A percentile compares a stretch with the other conserved stretches of the same genome.
Evolutionary conservation across 2,888 invertebrate genomes (phyloP).

Genomic region (Isoperla grammatica): DNA sequence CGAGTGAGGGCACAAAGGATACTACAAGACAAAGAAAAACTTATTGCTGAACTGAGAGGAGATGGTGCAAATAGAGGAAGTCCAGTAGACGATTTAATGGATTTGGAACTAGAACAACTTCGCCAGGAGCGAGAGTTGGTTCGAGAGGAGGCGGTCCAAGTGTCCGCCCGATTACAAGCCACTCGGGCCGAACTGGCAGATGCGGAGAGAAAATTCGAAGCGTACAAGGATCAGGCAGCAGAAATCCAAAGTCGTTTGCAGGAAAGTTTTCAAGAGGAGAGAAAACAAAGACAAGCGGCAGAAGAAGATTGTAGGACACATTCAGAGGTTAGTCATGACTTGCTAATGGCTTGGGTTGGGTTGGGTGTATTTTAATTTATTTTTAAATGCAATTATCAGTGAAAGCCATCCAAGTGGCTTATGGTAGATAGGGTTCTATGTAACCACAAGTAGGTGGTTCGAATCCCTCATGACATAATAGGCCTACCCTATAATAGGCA

Average conservation of each 20-base stretch:
- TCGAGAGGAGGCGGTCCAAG: slow-evolving; percentile 53
- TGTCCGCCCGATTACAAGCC: slow-evolving; percentile 43
- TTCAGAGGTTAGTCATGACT: slow-evolving; percentile 43
- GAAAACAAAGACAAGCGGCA: slow-evolving; percentile 40
- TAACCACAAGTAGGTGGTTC: too few species aligned
- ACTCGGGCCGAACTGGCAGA: slow-evolving; percentile 48
- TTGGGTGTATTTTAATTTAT: too few species aligned
- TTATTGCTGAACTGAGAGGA: slow-evolving; percentile 56
- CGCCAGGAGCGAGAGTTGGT: slow-evolving; percentile 54
- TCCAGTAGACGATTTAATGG: slow-evolving; percentile 38
- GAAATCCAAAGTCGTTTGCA: slow-evolving; percentile 45
- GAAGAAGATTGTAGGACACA: slow-evolving; percentile 44
- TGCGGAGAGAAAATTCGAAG: slow-evolving; percentile 46
- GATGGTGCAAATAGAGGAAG: slow-evolving; percentile 29
- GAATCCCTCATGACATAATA: too few species aligned
- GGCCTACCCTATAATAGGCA: too few species aligned
- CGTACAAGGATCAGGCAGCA: slow-evolving; percentile 42
- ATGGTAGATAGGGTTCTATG: too few species aligned
- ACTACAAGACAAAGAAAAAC: slow-evolving; percentile 67
- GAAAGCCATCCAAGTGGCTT: too few species aligned
- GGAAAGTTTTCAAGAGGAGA: slow-evolving; percentile 46
- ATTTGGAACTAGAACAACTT: slow-evolving; percentile 54
- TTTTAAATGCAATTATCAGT: too few species aligned
- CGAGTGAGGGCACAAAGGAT: slow-evolving; percentile 72
- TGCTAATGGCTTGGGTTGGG: too few species aligned